These are phyloP conservation scores for Ceratotherium simum DNA, from an alignment of 2,113 vertebrate genomes.

Conservation along the genomic window DNA sequence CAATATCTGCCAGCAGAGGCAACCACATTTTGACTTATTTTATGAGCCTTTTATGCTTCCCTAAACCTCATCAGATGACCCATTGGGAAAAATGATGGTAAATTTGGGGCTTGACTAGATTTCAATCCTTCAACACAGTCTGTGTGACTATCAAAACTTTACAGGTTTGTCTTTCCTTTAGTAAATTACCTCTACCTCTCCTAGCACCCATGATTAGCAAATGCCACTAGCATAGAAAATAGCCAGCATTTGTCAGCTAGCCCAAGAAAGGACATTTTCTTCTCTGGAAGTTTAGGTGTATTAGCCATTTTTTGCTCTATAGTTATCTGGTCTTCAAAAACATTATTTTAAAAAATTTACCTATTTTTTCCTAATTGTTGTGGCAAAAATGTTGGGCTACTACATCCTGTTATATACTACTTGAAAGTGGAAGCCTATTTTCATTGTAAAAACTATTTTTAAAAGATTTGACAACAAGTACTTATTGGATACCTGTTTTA, in stretches of 20 bases:
- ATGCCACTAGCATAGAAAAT: not conserved
- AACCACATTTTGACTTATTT: not conserved
- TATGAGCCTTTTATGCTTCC: not conserved
- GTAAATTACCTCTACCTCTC: not conserved
- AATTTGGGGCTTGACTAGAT: not conserved
- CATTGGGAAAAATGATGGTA: not conserved
- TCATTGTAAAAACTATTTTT: not conserved
- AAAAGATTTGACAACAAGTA: not conserved
- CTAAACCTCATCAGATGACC: not conserved
- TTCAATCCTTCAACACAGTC: not conserved
- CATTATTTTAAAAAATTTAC: constrained; percentile 8
- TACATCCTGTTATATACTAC: not conserved
- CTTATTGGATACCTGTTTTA: not conserved
- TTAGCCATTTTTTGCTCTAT: not conserved
- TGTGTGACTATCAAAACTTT: not conserved
- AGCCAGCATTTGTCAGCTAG: not conserved
- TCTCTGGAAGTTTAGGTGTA: not conserved
- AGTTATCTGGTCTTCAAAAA: not conserved
- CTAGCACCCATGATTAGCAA: not conserved
- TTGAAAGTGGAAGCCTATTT: constrained; percentile 27
- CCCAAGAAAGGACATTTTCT: not conserved
- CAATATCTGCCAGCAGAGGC: not conserved
- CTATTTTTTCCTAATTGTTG: not conserved
- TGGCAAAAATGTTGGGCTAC: not conserved
- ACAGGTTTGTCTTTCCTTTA: not conserved